These are phyloP conservation scores for Anableps anableps DNA, from an alignment of 2,797 vertebrate genomes.

Conservation along the genomic window DNA sequence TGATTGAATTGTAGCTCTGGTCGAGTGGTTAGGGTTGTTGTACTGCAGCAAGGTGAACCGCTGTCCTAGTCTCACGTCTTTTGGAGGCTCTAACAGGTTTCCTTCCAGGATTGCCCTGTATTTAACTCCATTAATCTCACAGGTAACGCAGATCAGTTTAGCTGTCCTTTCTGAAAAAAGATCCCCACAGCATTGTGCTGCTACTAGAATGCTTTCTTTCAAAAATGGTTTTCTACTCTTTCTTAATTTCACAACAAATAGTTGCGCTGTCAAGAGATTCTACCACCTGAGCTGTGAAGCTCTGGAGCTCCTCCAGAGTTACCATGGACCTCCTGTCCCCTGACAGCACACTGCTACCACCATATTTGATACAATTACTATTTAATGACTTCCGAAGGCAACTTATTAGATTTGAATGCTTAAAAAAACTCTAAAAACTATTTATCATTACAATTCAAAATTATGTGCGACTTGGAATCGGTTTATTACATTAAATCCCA, in stretches of 20 bases:
- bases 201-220: not conserved
- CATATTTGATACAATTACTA: not conserved
- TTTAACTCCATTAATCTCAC: not conserved
- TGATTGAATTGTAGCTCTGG: too few species aligned
- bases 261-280: not conserved
- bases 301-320: not conserved
- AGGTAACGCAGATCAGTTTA: not conserved
- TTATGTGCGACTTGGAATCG: not conserved
- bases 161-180: not conserved
- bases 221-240: not conserved
- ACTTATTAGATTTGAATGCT: not conserved
- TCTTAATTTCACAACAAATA: not conserved
- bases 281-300: not conserved
- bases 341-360: not conserved
- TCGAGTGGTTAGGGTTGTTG: too few species aligned
- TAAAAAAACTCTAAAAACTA: not conserved
- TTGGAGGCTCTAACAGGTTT: too few species aligned
- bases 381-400: not conserved
- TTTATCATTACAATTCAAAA: not conserved
- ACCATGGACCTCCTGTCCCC: not conserved
- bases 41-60: too few species aligned
- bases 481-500: too few species aligned
- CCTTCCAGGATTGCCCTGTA: not conserved
- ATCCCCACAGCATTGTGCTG: not conserved
- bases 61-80: too few species aligned